These are phyloP conservation scores for Pomatorhinus ruficollis DNA, from an alignment of 2,113 vertebrate genomes.

Conservation along the genomic window DNA sequence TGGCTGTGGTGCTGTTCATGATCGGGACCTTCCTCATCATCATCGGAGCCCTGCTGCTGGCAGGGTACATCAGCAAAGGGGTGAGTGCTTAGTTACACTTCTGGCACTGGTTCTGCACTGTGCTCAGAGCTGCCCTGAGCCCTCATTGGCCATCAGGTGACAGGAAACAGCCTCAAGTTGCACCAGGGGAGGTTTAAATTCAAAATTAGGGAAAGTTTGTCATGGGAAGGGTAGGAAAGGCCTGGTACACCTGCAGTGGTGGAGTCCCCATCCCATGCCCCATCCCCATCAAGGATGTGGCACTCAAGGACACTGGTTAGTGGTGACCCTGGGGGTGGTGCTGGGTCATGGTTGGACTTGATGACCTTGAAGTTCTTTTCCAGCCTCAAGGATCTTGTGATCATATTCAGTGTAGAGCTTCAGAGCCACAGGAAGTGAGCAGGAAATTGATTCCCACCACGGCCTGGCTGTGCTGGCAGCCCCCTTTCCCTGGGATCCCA, in stretches of 20 bases:
- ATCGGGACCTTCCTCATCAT: slow-evolving; percentile 92
- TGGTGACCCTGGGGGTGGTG: neutral
- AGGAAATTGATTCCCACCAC: neutral
- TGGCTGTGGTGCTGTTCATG: slow-evolving; percentile 90
- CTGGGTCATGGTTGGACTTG: neutral
- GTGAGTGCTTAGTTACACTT: slow-evolving; percentile 72
- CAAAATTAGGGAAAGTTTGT: neutral
- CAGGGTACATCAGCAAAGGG: slow-evolving; percentile 90
- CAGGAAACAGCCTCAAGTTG: neutral
- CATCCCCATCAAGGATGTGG: neutral
- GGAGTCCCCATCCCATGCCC: neutral
- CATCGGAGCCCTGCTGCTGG: slow-evolving; percentile 89
- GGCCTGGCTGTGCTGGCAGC: neutral
- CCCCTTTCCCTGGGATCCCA: neutral
- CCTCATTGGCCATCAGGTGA: accelerated
- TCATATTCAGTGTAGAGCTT: accelerated
- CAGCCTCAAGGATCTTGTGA: neutral
- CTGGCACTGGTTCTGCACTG: accelerated
- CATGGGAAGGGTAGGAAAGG: neutral
- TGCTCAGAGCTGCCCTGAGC: neutral
- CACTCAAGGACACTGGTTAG: neutral
- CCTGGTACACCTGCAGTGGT: neutral
- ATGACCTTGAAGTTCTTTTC: neutral
- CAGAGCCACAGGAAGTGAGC: neutral
- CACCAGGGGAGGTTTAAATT: neutral